phyloP scores from a whole-genome alignment of 37 sponge, comb jelly and placozoan species.

The Diacarnus erythraeanus region DNA sequence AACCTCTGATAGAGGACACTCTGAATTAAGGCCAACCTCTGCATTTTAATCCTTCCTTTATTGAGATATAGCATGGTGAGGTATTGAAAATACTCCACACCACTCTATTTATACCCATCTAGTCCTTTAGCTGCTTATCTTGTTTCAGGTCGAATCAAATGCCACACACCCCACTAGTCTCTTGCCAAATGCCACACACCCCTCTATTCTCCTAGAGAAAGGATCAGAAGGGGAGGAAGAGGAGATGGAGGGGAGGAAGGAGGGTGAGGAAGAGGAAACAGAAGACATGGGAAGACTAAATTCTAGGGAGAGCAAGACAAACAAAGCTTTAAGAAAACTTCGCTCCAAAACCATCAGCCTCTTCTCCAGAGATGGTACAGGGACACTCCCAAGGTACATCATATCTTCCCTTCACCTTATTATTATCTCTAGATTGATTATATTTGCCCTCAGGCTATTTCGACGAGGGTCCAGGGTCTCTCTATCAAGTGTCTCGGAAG shows the following conservation, averaged over 20 bases:
- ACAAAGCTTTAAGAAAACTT: constrained; percentile 1
- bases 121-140: neutral
- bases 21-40: too few relatives aligned
- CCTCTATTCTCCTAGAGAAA: neutral
- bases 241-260: neutral
- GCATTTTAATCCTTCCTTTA: too few relatives aligned
- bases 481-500: neutral
- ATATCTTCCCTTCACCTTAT: neutral
- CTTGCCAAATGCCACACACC: neutral
- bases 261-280: neutral
- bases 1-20: neutral
- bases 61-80: too few relatives aligned
- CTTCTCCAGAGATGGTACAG: constrained; percentile 25
- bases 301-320: neutral
- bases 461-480: neutral
- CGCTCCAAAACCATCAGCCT: constrained; percentile 21
- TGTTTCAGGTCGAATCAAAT: neutral
- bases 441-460: constrained; percentile 7
- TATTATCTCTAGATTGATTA: neutral
- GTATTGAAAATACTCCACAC: too few relatives aligned
- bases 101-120: too few relatives aligned
- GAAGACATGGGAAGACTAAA: neutral
- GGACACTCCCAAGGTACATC: constrained; percentile 21
- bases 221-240: neutral
- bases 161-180: neutral